phyloP scores from a whole-genome alignment of 1,140 invertebrate species.

The Argopecten irradians region DNA sequence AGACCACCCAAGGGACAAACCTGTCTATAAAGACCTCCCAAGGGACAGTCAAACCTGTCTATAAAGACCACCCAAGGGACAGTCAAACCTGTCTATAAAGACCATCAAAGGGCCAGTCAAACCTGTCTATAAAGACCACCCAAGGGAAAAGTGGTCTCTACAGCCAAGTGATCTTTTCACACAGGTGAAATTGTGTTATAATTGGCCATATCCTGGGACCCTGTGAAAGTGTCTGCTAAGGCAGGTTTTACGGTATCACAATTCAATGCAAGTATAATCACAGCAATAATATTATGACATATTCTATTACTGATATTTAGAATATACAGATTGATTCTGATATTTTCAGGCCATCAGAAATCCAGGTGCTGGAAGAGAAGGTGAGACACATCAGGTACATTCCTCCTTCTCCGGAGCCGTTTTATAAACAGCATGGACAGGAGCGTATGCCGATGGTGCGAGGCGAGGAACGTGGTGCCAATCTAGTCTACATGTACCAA shows the following conservation, averaged over 20 bases:
- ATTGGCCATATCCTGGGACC: no score
- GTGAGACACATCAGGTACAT: constrained; percentile 87
- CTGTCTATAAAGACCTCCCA: no score
- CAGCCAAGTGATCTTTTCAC: no score
- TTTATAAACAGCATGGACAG: constrained; percentile 81
- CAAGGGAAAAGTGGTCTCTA: no score
- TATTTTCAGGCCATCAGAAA: constrained; percentile 85
- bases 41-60: no score
- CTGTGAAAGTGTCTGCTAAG: no score
- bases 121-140: no score
- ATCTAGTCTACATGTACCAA: constrained; percentile 90
- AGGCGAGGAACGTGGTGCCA: constrained; percentile 87
- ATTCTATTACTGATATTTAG: background rate
- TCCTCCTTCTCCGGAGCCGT: constrained; percentile 86
- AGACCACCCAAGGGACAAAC: no score
- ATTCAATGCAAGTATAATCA: background rate
- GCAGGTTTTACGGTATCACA: background rate
- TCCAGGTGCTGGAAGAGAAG: constrained; percentile 88
- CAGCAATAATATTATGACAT: background rate
- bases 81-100: no score
- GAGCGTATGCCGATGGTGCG: constrained; percentile 73
- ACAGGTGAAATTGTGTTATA: no score
- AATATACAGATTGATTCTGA: background rate
- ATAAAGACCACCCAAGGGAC: no score
- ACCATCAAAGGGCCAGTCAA: no score